These are phyloP conservation scores for Xestia ashworthii DNA, from an alignment of 2,888 invertebrate species.

Conservation along the genomic window DNA sequence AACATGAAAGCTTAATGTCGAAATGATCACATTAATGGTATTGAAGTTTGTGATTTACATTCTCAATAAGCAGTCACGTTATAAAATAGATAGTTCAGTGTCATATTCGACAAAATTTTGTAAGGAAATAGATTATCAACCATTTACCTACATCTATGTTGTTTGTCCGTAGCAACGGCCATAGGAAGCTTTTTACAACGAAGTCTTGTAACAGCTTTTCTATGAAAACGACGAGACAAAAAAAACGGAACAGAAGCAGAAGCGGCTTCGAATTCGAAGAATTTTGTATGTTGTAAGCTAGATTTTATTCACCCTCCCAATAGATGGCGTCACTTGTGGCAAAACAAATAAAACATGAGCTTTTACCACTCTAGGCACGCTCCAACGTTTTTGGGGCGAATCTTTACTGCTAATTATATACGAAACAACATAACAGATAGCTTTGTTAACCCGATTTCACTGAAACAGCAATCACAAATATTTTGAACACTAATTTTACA, in stretches of 20 bases:
- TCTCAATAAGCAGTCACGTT: neutral
- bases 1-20: slow-evolving; percentile 63
- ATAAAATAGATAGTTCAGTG: neutral
- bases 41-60: slow-evolving; percentile 33
- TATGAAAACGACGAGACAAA: neutral
- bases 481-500: slow-evolving; percentile 64
- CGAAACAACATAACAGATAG: slow-evolving; percentile 75
- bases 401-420: slow-evolving; percentile 77
- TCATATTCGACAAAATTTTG: neutral
- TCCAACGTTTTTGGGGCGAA: slow-evolving; percentile 66
- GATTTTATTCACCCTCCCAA: slow-evolving; percentile 60
- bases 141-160: neutral
- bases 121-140: slow-evolving; percentile 1
- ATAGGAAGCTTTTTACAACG: slow-evolving; percentile 30
- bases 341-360: slow-evolving; percentile 74
- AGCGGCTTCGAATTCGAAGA: slow-evolving; percentile 37
- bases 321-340: slow-evolving; percentile 83
- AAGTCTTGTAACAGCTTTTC: slow-evolving; percentile 10
- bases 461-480: slow-evolving; percentile 70
- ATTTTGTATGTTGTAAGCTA: slow-evolving; percentile 49
- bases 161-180: neutral
- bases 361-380: slow-evolving; percentile 65
- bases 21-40: slow-evolving; percentile 54
- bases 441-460: slow-evolving; percentile 76
- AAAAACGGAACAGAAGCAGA: neutral